phyloP scores from a whole-genome alignment of 2,888 invertebrate genomes.

The Drosophila robusta region DNA sequence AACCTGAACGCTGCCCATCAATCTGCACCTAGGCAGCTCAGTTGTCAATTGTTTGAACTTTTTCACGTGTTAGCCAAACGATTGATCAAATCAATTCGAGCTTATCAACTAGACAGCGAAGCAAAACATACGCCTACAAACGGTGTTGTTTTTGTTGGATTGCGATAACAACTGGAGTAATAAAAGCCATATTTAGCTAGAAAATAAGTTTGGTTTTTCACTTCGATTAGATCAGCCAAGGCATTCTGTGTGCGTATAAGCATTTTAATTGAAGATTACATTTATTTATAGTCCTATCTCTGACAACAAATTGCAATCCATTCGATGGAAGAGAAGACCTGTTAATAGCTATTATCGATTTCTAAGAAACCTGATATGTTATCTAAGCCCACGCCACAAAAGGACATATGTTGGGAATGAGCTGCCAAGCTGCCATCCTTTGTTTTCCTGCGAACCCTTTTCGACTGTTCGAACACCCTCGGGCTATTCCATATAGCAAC shows the following conservation, averaged over 20 bases:
- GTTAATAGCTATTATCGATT: neutral
- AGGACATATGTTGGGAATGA: neutral
- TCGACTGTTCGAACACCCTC: constrained; percentile 12
- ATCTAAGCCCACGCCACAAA: neutral
- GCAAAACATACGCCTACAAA: constrained; percentile 18
- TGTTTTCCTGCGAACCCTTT: constrained; percentile 19
- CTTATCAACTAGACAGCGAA: neutral
- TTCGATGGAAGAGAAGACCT: neutral
- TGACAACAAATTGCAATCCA: neutral
- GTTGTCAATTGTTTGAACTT: constrained; percentile 64
- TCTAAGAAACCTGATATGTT: constrained; percentile 1
- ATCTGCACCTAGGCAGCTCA: constrained; percentile 57
- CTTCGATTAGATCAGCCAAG: neutral
- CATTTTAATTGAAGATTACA: neutral
- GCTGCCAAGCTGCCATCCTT: constrained; percentile 18
- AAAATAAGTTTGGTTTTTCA: neutral
- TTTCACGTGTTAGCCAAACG: constrained; percentile 57
- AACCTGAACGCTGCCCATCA: constrained; percentile 59
- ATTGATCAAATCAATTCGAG: constrained; percentile 66
- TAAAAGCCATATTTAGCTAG: neutral
- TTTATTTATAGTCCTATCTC: neutral
- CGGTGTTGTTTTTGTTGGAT: neutral
- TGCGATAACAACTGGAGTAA: neutral
- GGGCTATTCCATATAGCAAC: constrained; percentile 34
- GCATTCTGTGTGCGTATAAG: neutral